Evolutionary conservation across 2,888 invertebrate genomes (phyloP).

Genomic region (Euzophera pinguis): DNA sequence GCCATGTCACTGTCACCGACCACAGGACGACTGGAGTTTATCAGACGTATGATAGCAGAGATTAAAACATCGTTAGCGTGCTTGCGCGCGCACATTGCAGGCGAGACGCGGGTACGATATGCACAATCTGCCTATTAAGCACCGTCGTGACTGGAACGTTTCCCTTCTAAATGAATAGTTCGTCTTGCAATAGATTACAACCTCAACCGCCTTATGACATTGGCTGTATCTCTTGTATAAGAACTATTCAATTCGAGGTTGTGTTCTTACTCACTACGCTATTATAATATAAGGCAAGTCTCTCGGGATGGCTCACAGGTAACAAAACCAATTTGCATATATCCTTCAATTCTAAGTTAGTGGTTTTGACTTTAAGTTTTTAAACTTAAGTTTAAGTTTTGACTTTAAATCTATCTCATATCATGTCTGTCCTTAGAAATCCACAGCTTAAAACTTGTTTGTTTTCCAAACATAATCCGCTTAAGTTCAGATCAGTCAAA

Average conservation of each 20-base stretch:
- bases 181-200: neutral
- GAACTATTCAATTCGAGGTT: neutral
- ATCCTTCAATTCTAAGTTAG: too few relatives aligned
- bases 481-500: too few relatives aligned
- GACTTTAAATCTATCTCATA: too few relatives aligned
- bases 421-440: neutral
- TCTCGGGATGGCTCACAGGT: neutral
- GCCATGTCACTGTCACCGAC: constrained; percentile 42
- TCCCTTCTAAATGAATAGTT: neutral
- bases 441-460: too few relatives aligned
- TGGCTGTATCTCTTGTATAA: neutral
- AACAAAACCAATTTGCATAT: neutral
- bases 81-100: constrained; percentile 32
- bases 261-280: neutral
- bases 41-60: constrained; percentile 45
- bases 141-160: neutral
- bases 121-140: constrained; percentile 3
- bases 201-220: neutral
- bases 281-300: neutral
- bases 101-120: constrained; percentile 27
- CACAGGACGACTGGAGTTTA: constrained; percentile 53
- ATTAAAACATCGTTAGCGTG: constrained; percentile 37
- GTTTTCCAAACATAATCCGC: too few relatives aligned
- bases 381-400: too few relatives aligned
- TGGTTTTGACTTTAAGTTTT: too few relatives aligned